These are phyloP conservation scores for Serilophus lunatus DNA, from an alignment of 2,113 vertebrate species.

Conservation along the genomic window DNA sequence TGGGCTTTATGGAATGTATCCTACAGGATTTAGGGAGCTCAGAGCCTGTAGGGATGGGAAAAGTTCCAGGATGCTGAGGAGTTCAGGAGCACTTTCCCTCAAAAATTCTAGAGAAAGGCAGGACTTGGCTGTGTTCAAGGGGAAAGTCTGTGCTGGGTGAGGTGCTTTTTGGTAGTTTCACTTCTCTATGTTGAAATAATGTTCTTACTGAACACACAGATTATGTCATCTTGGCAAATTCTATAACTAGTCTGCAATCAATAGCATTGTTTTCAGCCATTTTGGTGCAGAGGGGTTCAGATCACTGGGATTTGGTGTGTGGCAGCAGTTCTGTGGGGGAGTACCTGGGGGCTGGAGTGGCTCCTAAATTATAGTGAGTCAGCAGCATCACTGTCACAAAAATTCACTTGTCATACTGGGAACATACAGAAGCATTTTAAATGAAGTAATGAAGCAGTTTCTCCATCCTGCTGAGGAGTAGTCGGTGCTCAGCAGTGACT, in stretches of 20 bases:
- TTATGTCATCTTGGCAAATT: neutral
- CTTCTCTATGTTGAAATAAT: neutral
- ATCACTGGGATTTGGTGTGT: neutral
- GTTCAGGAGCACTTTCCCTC: neutral
- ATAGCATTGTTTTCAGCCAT: neutral
- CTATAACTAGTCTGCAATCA: neutral
- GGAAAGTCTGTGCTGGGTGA: neutral
- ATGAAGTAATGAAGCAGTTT: neutral
- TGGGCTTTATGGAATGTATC: neutral
- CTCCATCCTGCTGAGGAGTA: neutral
- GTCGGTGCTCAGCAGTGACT: neutral
- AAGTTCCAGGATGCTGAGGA: neutral
- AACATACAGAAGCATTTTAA: neutral
- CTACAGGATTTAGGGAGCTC: neutral
- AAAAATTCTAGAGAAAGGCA: neutral
- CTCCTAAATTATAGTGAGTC: conserved; percentile 14
- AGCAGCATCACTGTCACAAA: neutral
- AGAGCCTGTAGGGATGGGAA: neutral
- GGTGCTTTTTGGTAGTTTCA: neutral
- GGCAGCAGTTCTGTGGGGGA: neutral
- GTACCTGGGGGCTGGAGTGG: neutral
- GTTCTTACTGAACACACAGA: neutral
- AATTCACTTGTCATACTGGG: neutral
- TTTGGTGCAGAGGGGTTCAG: neutral
- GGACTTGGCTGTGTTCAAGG: neutral